Conservation (phyloP, 2,888 invertebrate genomes). For the Syritta pipiens region DNA sequence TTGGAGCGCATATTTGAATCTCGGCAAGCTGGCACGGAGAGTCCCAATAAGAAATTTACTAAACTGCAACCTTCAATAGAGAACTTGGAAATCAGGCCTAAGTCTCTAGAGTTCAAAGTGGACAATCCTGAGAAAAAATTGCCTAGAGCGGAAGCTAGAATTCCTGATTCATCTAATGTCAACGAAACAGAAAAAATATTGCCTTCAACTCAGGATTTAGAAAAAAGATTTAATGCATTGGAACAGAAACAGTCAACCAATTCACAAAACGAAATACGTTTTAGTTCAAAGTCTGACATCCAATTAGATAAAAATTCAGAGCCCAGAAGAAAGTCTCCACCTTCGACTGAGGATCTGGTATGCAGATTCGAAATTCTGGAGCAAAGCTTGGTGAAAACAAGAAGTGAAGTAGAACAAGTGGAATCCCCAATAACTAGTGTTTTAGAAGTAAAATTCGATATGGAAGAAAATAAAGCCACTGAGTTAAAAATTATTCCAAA, state of each 20-base stretch:
- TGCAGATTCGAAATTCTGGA: conserved; percentile 10
- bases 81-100: conserved; percentile 72
- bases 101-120: conserved; percentile 72
- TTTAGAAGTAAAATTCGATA: too few species aligned
- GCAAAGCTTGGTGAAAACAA: background rate
- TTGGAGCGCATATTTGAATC: conserved; percentile 74
- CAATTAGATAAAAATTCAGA: conserved; percentile 61
- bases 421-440: too few species aligned
- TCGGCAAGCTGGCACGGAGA: too few species aligned
- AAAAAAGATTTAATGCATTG: conserved; percentile 73
- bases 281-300: conserved; percentile 61
- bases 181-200: too few species aligned
- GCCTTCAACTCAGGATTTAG: conserved; percentile 35
- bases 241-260: too few species aligned
- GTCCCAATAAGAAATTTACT: too few species aligned
- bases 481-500: too few species aligned
- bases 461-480: too few species aligned
- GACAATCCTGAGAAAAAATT: too few species aligned
- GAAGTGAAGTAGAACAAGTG: background rate
- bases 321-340: background rate
- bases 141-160: too few species aligned
- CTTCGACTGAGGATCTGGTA: conserved; percentile 11
- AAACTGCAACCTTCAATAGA: too few species aligned
- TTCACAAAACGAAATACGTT: conserved; percentile 51
- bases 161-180: too few species aligned